Base-by-base conservation (phyloP, 64 coral and sea anemone genomes). In the Pocillopora verrucosa region DNA sequence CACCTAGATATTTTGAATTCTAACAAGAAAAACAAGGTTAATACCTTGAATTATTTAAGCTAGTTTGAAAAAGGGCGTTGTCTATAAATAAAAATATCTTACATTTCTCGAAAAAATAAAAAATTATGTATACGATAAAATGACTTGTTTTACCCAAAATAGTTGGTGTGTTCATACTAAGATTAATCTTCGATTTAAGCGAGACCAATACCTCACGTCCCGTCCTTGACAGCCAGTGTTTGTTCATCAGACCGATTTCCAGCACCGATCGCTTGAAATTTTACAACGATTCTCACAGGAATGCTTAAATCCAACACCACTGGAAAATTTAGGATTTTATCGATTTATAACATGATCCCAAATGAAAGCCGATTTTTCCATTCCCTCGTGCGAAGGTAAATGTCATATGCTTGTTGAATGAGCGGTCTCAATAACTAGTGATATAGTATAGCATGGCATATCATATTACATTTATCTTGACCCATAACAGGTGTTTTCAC, bases 401-500 rank as follows among this genome's bases (percentile, higher is more conserved):
- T 84, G 69, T 84, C 63, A 19, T 84, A 64, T 72, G 62, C 56
- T 72, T 58, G 81, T 56, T 56, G 81, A 84, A 84, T 56, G 41
- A 84, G 36, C 62, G 61, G 81, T 65, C 36, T 65, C 81, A 84
- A 72, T 84, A 70, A 72, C 81, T 84, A 69, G 61, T 70, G 81
- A 84, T 84, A 84, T 84, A 45, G 81, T 84, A 84, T 84, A 56
- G 38, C 64, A 70, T 84, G 36, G 64, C 81, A 72, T 84, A 84
- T 84, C 81, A 84, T 65, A 36, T 70, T 68, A 70, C 81, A 70
- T 84, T 70, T 84, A 69, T 72, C 81, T 19, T 69, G 36, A 20
- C 81, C 51, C 6, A 72, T 84, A 84, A 84, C 81, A 84, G 81
- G 81, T 84, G 81, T 84, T 84, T 84, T 45, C 62, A 84, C 81